Evolutionary conservation across 2,888 invertebrate species (phyloP), one percentile per base, ranked within the genome.

Genomic region (Lochmaea crataegi): DNA sequence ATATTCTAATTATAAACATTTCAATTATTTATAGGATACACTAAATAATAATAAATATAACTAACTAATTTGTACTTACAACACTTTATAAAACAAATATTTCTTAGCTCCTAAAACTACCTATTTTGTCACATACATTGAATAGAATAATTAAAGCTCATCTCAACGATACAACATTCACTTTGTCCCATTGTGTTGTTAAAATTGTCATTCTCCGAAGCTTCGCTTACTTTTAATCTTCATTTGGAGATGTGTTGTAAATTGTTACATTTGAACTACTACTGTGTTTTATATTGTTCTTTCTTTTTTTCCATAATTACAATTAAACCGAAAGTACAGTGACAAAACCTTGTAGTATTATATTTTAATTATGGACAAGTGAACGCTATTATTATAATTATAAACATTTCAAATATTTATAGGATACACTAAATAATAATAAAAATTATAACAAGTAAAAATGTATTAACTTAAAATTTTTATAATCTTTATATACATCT

Each of bases 81-180:
- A 53, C 53, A 53, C 53, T 51, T 7, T 51, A n/a, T n/a, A 51
- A 45, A 42, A 53, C 53, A 53, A 53, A 53, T 53, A 18, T 18
- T 11, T 53, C 53, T 53, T 53, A 53, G 7, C 9, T 53, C 53
- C 53, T 53, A 53, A 53, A 16, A 53, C 16, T 18, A 10, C 18
- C 53, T 11, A 53, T 18, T 53, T 53, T 38, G 26, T 26, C 32
- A 32, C 9, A 7, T 14, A 10, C 56, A 56, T 5, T 3, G 3
- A 56, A 22, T 32, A 1, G 32, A 38, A 38, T 38, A 38, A 26
- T 57, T 57, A 22, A 57, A 26, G 14, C 6, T 57, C 9, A 6
- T 16, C 26, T 57, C 26, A 26, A 32, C 26, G 12, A 57, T 42
- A 66, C 4, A 56, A 66, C 22, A 38, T 22, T 67, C 67, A 67